phyloP scores from a whole-genome alignment of 2,888 invertebrate genomes.

The Trichopoda pennipes region DNA sequence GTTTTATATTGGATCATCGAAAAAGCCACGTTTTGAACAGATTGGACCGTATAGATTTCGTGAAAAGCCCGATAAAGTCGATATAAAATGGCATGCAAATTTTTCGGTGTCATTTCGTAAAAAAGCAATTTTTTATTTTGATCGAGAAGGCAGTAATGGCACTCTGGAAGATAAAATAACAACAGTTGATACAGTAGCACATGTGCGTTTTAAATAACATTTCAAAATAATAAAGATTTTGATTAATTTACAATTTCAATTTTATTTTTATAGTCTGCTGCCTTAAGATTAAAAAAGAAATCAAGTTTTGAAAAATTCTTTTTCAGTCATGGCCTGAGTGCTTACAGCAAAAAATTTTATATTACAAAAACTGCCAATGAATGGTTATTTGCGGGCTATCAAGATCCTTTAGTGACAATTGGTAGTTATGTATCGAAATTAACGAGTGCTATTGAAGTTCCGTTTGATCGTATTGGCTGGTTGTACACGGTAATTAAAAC shows the following conservation, averaged over 20 bases:
- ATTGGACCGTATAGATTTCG: constrained; percentile 85
- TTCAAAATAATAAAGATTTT: not conserved
- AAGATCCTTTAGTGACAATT: constrained; percentile 86
- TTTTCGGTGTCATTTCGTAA: constrained; percentile 88
- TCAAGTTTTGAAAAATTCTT: constrained; percentile 82
- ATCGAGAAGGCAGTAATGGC: constrained; percentile 85
- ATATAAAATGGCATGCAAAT: constrained; percentile 88
- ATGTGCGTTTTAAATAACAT: constrained; percentile 83
- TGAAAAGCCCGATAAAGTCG: constrained; percentile 86
- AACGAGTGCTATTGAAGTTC: constrained; percentile 81
- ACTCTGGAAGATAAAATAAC: constrained; percentile 86
- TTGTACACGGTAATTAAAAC: constrained; percentile 84
- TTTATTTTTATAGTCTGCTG: constrained; percentile 78
- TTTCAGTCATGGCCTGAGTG: constrained; percentile 80
- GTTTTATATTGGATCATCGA: constrained; percentile 82
- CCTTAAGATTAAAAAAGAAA: constrained; percentile 70
- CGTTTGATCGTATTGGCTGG: constrained; percentile 90
- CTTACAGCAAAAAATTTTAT: constrained; percentile 81
- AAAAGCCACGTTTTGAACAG: constrained; percentile 83
- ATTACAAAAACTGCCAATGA: constrained; percentile 85
- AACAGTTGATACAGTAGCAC: constrained; percentile 88
- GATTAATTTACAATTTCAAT: not conserved
- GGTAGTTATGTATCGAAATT: constrained; percentile 83
- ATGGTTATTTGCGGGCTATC: constrained; percentile 89
- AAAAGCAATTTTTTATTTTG: constrained; percentile 86